Evolutionary conservation across 2,888 invertebrate genomes (phyloP).

Genomic region (Conomelus anceps): DNA sequence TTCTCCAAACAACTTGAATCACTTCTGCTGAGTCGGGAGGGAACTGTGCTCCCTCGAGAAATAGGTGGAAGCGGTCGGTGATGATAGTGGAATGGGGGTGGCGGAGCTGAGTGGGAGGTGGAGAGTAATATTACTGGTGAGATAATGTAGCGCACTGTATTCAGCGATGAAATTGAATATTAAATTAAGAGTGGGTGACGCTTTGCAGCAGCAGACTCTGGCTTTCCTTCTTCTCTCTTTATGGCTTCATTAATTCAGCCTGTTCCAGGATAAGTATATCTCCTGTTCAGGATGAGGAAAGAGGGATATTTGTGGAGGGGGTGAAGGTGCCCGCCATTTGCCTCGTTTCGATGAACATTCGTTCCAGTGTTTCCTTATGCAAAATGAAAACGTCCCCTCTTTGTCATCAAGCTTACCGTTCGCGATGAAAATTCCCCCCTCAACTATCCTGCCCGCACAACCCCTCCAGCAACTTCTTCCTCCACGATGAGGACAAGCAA

Average conservation of each 20-base stretch:
- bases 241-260: constrained; percentile 19
- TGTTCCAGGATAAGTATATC: constrained; percentile 10
- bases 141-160: not conserved
- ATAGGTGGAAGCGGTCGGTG: not conserved
- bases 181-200: constrained; percentile 16
- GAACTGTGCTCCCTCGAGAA: not conserved
- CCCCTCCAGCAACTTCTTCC: not conserved
- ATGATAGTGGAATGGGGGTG: not conserved
- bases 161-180: constrained; percentile 20
- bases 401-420: not conserved
- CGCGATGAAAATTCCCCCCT: not conserved
- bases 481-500: not conserved
- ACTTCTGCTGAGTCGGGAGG: not conserved
- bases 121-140: not conserved
- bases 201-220: not conserved
- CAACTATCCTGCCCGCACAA: not conserved
- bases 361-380: constrained; percentile 9
- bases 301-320: not conserved
- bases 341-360: constrained; percentile 8
- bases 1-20: not conserved
- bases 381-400: constrained; percentile 7
- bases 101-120: not conserved
- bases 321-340: not conserved
- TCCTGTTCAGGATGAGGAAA: not conserved
- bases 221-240: constrained; percentile 12